These are phyloP conservation scores for Rhagoletis zephyria DNA, from an alignment of 1,140 invertebrate species.

Conservation along the genomic window DNA sequence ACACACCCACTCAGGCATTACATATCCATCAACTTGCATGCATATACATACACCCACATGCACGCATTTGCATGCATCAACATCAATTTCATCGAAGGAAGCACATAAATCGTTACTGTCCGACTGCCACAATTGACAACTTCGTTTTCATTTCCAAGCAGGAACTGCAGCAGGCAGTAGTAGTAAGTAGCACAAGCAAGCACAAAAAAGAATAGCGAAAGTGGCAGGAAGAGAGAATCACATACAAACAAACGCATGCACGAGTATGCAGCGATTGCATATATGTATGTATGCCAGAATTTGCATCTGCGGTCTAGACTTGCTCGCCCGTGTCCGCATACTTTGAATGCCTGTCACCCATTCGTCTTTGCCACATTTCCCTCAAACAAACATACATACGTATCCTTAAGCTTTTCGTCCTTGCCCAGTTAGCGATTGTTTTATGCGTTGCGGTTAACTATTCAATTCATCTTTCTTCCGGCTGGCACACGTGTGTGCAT, in stretches of 20 bases:
- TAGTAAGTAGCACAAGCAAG: neutral
- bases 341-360: conserved; percentile 46
- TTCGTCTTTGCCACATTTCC: conserved; percentile 16
- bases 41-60: neutral
- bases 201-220: neutral
- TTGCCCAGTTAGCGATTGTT: conserved; percentile 56
- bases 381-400: neutral
- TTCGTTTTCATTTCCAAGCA: conserved; percentile 33
- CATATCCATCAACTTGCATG: neutral
- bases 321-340: conserved; percentile 20
- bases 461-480: conserved; percentile 52
- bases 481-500: neutral
- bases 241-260: neutral
- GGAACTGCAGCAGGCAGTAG: neutral
- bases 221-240: neutral
- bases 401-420: conserved; percentile 38
- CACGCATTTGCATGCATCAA: conserved; percentile 45
- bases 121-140: conserved; percentile 49
- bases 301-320: neutral
- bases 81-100: conserved; percentile 50
- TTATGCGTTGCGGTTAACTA: conserved; percentile 55
- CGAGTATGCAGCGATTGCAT: neutral
- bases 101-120: conserved; percentile 35
- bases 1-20: neutral
- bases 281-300: neutral